These are phyloP conservation scores for Mermis nigrescens DNA, from an alignment of 2,888 invertebrate genomes.

Conservation along the genomic window DNA sequence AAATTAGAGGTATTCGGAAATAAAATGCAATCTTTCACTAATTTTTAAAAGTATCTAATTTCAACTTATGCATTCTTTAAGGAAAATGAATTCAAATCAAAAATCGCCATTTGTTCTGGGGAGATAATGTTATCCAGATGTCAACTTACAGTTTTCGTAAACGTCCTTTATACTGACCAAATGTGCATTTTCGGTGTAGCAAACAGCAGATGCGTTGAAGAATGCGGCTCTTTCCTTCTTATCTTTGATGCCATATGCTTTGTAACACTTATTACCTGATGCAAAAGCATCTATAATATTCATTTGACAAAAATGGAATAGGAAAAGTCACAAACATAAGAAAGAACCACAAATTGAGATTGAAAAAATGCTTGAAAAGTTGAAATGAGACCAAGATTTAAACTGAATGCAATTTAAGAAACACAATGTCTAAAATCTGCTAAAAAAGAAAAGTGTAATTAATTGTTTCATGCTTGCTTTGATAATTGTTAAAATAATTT, in stretches of 20 bases:
- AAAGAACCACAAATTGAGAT: background rate
- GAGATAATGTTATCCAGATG: too few relatives aligned
- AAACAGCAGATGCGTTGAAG: background rate
- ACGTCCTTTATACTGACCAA: constrained; percentile 1
- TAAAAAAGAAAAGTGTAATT: too few relatives aligned
- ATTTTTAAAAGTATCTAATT: too few relatives aligned
- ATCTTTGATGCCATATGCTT: background rate
- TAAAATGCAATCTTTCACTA: too few relatives aligned
- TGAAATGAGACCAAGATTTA: background rate
- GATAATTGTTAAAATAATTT: too few relatives aligned
- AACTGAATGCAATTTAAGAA: background rate
- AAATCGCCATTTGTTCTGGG: too few relatives aligned
- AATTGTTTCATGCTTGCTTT: too few relatives aligned
- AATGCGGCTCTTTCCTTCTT: background rate
- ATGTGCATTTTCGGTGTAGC: background rate
- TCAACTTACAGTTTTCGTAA: constrained; percentile 4
- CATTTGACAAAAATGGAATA: background rate
- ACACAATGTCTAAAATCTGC: background rate
- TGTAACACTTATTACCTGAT: background rate
- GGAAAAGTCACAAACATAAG: background rate
- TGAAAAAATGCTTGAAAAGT: background rate
- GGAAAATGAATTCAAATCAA: too few relatives aligned
- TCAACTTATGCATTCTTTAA: too few relatives aligned
- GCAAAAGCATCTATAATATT: background rate
- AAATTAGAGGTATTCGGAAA: too few relatives aligned